Evolutionary conservation across 1,140 invertebrate species (phyloP).

Genomic region (Stenopsyche tienmushanensis): DNA sequence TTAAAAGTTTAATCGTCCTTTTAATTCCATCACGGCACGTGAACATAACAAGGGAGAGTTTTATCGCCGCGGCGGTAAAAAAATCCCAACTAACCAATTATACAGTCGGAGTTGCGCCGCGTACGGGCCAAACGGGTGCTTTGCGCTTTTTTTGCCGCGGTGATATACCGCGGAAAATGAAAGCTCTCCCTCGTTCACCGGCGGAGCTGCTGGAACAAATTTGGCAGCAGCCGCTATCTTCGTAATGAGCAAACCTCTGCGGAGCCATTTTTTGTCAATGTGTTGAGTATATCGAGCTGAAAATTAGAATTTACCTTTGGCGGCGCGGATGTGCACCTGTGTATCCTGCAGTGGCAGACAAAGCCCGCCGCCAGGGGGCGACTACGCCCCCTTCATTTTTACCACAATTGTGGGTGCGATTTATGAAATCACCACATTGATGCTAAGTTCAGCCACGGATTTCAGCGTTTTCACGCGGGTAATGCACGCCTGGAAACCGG

Average conservation of each 20-base stretch:
- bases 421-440: conserved; percentile 12
- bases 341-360: background rate
- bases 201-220: conserved; percentile 6
- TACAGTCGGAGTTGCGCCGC: no score
- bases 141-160: background rate
- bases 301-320: background rate
- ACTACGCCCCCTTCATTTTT: no score
- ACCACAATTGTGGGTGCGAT: conserved; percentile 18
- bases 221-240: background rate
- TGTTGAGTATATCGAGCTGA: conserved; percentile 9
- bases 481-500: no score
- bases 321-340: conserved; percentile 2
- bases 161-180: background rate
- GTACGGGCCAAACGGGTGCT: background rate
- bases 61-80: background rate
- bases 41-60: background rate
- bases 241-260: background rate
- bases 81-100: background rate
- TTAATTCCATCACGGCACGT: background rate
- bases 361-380: no score
- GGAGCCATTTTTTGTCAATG: background rate
- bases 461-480: background rate
- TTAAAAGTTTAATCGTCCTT: background rate
- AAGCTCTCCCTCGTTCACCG: background rate
- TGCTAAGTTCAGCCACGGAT: background rate